Percentiles rank a stretch among this genome's conserved stretches.
These are phyloP conservation scores for Addax nasomaculatus DNA, from an alignment of 2,113 vertebrate genomes.

Conservation along the genomic window DNA sequence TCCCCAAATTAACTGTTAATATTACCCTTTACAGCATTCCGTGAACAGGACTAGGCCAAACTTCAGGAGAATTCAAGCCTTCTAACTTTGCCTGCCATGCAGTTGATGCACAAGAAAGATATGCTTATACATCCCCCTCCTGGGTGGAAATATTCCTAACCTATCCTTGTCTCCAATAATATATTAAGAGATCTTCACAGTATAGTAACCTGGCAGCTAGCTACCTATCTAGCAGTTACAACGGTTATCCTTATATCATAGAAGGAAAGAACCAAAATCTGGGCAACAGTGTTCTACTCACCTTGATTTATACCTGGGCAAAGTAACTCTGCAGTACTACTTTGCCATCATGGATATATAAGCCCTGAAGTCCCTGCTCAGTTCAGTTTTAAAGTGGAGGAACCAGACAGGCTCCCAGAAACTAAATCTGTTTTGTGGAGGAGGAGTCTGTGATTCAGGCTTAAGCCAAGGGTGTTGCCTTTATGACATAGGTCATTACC, in stretches of 20 bases:
- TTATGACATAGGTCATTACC: neutral
- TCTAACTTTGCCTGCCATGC: neutral
- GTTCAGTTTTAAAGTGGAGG: neutral
- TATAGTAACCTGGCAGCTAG: neutral
- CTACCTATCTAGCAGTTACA: neutral
- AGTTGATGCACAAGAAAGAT: neutral
- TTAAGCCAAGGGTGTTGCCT: constrained; percentile 12
- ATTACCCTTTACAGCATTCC: neutral
- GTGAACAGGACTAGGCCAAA: neutral
- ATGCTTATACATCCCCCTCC: neutral
- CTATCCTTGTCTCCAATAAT: neutral
- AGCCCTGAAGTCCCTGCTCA: neutral
- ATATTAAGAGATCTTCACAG: constrained; percentile 8
- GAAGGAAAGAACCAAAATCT: neutral
- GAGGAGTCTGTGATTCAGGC: neutral
- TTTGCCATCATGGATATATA: neutral
- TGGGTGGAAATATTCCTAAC: neutral
- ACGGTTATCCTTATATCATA: neutral
- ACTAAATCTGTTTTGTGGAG: neutral
- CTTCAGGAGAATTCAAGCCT: neutral
- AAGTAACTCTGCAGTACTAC: neutral
- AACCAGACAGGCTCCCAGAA: neutral
- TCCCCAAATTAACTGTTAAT: neutral
- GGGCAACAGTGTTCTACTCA: neutral
- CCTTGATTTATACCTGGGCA: neutral